A percentile compares a stretch with the other conserved stretches of the same genome.
Conservation (phyloP, 2,113 vertebrate genomes). For the Ctenomys sociabilis region DNA sequence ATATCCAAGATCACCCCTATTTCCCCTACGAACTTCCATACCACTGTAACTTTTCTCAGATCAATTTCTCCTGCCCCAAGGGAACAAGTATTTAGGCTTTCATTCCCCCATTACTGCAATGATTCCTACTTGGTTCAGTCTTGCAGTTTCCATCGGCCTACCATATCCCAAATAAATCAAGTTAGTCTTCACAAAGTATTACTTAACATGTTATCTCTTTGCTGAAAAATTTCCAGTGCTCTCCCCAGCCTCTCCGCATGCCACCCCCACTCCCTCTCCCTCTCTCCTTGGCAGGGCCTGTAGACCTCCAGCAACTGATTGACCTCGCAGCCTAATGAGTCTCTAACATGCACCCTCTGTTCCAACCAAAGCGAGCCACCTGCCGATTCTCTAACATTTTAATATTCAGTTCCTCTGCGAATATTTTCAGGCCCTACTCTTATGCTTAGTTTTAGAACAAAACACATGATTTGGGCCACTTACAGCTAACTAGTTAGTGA, state of each 20-base stretch:
- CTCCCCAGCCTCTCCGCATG: background rate
- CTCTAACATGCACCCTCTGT: background rate
- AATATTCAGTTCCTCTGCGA: background rate
- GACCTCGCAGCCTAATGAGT: background rate
- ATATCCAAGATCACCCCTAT: constrained; percentile 1
- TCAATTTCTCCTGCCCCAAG: background rate
- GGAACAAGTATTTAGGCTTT: background rate
- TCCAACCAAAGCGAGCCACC: background rate
- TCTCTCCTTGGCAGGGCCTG: background rate
- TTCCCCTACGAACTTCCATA: background rate
- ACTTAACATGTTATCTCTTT: background rate
- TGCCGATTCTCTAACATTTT: background rate
- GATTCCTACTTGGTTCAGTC: background rate
- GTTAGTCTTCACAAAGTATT: background rate
- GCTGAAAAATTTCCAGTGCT: background rate
- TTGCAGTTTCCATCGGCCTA: background rate
- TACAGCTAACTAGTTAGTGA: background rate
- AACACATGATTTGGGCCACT: background rate
- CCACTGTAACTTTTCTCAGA: background rate
- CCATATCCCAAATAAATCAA: background rate
- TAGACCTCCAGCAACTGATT: background rate
- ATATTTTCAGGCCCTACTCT: background rate
- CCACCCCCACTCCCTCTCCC: no score
- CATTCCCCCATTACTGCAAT: background rate
- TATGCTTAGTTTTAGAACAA: background rate